Conservation (phyloP, 2,888 invertebrate species). For the Tribolium freemani region DNA sequence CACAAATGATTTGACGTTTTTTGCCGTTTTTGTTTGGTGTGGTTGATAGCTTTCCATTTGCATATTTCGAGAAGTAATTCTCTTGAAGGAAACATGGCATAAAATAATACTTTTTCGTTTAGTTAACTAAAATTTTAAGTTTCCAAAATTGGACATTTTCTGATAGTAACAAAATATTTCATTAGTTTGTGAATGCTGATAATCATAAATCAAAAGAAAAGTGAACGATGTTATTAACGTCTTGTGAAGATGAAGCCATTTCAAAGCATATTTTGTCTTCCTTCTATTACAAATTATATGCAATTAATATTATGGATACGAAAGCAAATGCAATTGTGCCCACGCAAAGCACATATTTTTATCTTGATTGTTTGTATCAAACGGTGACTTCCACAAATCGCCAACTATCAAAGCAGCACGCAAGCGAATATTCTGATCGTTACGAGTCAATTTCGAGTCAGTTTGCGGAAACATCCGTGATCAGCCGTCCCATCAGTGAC, state of each 20-base stretch:
- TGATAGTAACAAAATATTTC: too few species aligned
- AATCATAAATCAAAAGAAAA: too few species aligned
- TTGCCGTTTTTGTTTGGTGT: too few species aligned
- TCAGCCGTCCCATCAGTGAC: constrained; percentile 53
- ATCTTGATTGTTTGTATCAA: constrained; percentile 52
- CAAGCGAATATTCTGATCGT: constrained; percentile 57
- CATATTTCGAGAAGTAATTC: too few species aligned
- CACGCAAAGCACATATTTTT: constrained; percentile 52
- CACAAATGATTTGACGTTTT: too few species aligned
- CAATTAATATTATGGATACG: constrained; percentile 39
- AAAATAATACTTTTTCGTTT: too few species aligned
- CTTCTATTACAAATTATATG: constrained; percentile 36
- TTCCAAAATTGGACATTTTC: too few species aligned
- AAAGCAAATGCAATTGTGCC: constrained; percentile 33
- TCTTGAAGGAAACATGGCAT: too few species aligned
- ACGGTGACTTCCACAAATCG: constrained; percentile 53
- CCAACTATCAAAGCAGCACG: constrained; percentile 46
- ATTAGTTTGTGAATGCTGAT: too few species aligned
- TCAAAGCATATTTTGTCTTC: not conserved
- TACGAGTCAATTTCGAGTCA: constrained; percentile 62
- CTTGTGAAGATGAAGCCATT: not conserved
- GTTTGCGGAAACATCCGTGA: constrained; percentile 59
- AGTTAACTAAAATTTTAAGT: too few species aligned
- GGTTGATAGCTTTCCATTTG: too few species aligned
- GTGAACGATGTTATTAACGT: too few species aligned